Base-by-base conservation (phyloP, 2,888 invertebrate species). In the Leptinotarsa tumamoca region DNA sequence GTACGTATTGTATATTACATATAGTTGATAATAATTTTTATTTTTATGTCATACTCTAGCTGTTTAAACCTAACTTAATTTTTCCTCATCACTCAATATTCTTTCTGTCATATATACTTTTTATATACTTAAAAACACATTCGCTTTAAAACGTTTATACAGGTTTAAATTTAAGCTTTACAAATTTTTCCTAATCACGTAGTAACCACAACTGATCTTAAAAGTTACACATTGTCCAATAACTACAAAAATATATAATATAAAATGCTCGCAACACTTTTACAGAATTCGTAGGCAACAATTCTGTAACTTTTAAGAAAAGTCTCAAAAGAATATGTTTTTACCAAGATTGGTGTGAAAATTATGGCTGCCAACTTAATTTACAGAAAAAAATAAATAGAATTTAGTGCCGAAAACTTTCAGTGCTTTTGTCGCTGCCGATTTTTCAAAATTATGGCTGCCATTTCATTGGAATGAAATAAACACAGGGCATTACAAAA, bases 1-100 rank as follows among this genome's bases (percentile, higher is more conserved):
- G 89, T 89, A 89, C 89, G 88, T 89, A 89, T 87, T 88, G 88
- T 89, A 88, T 89, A 88, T 89, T 89, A 89, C 89, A 89, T 89
- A 88, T 87, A 88, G 86, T 88, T 88, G 87, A 88, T 89, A 89
- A 88, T 88, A 86, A 84, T 86, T 85, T 43, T 84, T 81, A 80
- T 80, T 80, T 86, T 86, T 86, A 87, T 86, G 86, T 87, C 86
- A 83, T 88, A 86, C 80, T 87, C 87, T 87, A 88, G 86, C 86
- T 87, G 87, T 87, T 88, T 88, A 87, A 82, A 85, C 86, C 87
- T 88, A 88, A 88, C 84, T 87, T 87, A 86, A 78, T 80, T 79
- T 83, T 85, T 86, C 86, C 86, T 88, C 88, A 88, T 88, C 88
- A 88, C 88, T 86, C 88, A 86, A 85, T 86, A 87, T 85, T 87